Conservation (phyloP, 2,113 vertebrate genomes). For the Dolichotis patagonum region DNA sequence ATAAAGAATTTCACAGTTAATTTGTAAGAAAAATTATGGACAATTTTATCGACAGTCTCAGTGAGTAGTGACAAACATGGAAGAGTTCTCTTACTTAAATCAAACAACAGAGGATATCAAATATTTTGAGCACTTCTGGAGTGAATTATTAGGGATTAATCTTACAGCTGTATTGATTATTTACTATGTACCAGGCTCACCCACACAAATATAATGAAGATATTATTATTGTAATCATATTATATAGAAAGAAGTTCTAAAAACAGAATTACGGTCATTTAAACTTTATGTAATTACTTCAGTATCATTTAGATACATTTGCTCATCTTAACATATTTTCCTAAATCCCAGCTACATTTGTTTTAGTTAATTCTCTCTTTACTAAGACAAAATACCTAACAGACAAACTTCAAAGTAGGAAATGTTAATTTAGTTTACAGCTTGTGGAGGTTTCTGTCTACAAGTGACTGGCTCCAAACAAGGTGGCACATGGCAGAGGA, state of each 20-base stretch:
- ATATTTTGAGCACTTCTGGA: neutral
- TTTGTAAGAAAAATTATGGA: neutral
- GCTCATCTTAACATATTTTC: neutral
- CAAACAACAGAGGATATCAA: neutral
- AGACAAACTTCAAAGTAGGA: neutral
- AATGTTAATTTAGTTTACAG: neutral
- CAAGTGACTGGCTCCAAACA: neutral
- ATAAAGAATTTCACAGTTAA: neutral
- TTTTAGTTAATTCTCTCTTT: neutral
- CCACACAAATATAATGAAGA: neutral
- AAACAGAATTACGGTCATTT: neutral
- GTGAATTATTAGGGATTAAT: neutral
- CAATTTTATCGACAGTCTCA: neutral
- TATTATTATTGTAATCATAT: neutral
- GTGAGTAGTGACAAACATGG: neutral
- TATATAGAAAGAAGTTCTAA: neutral
- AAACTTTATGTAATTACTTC: neutral
- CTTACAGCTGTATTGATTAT: neutral
- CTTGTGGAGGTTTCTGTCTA: neutral
- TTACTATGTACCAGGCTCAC: neutral
- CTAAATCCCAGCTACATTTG: neutral
- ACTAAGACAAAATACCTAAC: neutral
- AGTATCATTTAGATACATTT: neutral
- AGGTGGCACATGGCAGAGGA: neutral
- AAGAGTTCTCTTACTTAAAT: neutral